These are phyloP conservation scores for Trichomalopsis sarcophagae DNA, from an alignment of 1,140 invertebrate genomes.

Conservation along the genomic window DNA sequence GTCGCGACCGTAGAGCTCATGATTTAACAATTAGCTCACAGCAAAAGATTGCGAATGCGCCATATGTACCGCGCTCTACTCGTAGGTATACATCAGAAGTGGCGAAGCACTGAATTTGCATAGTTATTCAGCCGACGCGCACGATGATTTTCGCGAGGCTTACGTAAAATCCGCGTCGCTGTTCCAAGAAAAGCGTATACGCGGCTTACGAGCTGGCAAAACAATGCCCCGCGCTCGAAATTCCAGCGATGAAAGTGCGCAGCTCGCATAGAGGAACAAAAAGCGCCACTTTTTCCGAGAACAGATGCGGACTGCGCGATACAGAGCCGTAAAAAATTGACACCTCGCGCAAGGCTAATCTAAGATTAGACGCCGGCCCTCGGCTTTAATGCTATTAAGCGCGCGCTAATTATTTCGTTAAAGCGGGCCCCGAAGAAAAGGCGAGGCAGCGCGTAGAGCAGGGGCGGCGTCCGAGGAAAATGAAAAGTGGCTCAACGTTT, in stretches of 20 bases:
- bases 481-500: not conserved
- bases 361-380: not conserved
- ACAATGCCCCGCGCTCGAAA: not conserved
- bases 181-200: not conserved
- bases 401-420: constrained; percentile 12
- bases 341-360: not conserved
- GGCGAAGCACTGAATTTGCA: not conserved
- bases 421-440: not conserved
- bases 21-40: constrained; percentile 21
- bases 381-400: constrained; percentile 5
- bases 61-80: not conserved
- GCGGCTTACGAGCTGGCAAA: not conserved
- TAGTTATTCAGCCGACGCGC: not conserved
- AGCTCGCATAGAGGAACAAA: not conserved
- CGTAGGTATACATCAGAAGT: not conserved
- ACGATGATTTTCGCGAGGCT: not conserved
- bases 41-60: not conserved
- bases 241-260: not conserved
- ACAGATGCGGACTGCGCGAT: not conserved
- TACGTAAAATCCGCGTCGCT: not conserved
- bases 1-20: not conserved
- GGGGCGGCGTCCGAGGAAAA: not conserved
- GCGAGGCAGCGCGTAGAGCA: not conserved
- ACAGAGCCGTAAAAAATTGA: not conserved
- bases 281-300: not conserved